phyloP scores from a whole-genome alignment of 1,140 invertebrate species.

The Drosophila subobscura region DNA sequence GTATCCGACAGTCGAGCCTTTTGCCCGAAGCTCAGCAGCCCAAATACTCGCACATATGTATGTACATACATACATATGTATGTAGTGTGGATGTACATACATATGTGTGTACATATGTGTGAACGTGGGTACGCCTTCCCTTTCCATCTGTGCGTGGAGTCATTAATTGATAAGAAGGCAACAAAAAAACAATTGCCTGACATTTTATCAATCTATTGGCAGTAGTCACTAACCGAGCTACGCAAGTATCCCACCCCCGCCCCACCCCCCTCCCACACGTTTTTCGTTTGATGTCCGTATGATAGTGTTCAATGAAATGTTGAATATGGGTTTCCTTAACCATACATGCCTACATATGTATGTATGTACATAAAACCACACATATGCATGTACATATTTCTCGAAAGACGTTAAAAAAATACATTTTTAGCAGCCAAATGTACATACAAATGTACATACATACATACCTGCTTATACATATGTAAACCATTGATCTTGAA shows the following conservation, averaged over 20 bases:
- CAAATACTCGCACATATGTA: too few species aligned
- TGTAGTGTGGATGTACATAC: neutral
- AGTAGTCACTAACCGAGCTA: conserved; percentile 35
- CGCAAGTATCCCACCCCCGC: conserved; percentile 11
- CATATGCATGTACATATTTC: too few species aligned
- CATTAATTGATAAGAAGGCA: conserved; percentile 62
- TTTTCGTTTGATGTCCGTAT: conserved; percentile 3
- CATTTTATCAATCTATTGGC: conserved; percentile 69
- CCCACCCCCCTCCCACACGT: too few species aligned
- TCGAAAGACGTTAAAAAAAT: too few species aligned
- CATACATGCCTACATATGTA: too few species aligned
- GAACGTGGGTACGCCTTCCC: conserved; percentile 9
- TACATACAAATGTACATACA: too few species aligned
- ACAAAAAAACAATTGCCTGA: conserved; percentile 59
- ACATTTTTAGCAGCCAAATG: too few species aligned
- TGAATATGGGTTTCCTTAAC: neutral
- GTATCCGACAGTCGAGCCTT: neutral
- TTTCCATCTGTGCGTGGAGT: conserved; percentile 17
- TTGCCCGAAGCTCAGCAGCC: neutral
- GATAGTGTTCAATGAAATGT: neutral
- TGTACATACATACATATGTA: neutral
- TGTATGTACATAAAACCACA: too few species aligned
- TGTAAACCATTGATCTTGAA: too few species aligned
- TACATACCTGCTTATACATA: too few species aligned
- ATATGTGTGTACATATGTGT: conserved; percentile 2